phyloP scores from a whole-genome alignment of 2,888 invertebrate species.

The Acholoe squamosa region DNA sequence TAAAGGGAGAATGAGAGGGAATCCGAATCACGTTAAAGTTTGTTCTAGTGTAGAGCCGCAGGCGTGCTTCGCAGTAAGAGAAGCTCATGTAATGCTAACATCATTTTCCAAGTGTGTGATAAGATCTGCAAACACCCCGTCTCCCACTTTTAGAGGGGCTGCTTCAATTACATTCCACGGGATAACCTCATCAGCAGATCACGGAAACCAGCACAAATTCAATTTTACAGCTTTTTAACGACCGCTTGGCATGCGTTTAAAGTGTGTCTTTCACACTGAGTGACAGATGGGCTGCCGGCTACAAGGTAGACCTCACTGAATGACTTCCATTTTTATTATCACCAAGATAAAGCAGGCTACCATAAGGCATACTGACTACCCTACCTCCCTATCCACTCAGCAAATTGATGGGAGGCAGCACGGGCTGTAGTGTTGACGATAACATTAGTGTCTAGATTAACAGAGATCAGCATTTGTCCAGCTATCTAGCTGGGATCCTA shows the following conservation, averaged over 20 bases:
- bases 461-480: not conserved
- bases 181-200: constrained; percentile 17
- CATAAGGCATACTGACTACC: too few relatives aligned
- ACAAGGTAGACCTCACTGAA: too few relatives aligned
- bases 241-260: constrained; percentile 19
- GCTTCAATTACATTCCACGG: constrained; percentile 19
- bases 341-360: too few relatives aligned
- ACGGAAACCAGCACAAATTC: not conserved
- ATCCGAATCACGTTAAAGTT: too few relatives aligned
- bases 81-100: not conserved
- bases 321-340: too few relatives aligned
- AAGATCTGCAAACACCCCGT: not conserved
- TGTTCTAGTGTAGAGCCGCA: too few relatives aligned
- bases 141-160: not conserved
- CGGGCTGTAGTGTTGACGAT: not conserved
- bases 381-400: not conserved
- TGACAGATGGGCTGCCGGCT: not conserved
- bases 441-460: constrained; percentile 37
- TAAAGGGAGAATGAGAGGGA: too few relatives aligned
- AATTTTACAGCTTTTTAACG: not conserved
- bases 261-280: not conserved
- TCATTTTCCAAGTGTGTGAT: not conserved
- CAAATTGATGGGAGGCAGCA: not conserved
- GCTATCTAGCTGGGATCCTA: not conserved
- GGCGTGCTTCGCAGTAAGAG: too few relatives aligned